Percentiles rank a stretch among this genome's conserved stretches.
phyloP scores from a whole-genome alignment of 1,140 invertebrate species.

The Sesamia nonagrioides region DNA sequence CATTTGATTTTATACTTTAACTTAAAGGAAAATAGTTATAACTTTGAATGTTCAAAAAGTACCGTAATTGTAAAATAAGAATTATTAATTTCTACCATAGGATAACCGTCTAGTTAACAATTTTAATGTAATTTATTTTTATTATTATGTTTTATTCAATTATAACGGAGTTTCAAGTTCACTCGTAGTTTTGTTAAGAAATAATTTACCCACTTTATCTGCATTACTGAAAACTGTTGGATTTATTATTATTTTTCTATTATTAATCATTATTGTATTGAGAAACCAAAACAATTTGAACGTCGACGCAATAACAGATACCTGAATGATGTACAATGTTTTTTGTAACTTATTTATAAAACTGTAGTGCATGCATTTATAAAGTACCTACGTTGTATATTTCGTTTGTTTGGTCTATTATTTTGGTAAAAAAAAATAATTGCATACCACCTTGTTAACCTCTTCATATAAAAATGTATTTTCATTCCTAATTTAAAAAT shows the following conservation, averaged over 20 bases:
- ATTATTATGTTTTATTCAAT: constrained; percentile 51
- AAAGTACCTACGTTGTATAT: constrained; percentile 39
- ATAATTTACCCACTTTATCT: constrained; percentile 62
- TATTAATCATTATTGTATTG: constrained; percentile 52
- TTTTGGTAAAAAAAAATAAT: constrained; percentile 13
- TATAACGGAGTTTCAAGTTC: constrained; percentile 65
- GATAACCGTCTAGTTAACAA: constrained; percentile 48
- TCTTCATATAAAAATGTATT: too few species aligned
- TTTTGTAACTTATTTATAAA: constrained; percentile 57
- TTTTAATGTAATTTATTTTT: constrained; percentile 49
- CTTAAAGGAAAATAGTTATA: constrained; percentile 35
- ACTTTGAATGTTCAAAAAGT: constrained; percentile 51
- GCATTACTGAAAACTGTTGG: constrained; percentile 51
- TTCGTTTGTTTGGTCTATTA: constrained; percentile 20
- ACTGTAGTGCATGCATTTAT: constrained; percentile 44
- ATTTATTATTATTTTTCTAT: constrained; percentile 56
- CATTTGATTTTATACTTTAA: constrained; percentile 45
- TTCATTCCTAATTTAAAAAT: too few species aligned
- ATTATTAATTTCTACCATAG: constrained; percentile 45
- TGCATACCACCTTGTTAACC: too few species aligned
- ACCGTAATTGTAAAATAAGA: constrained; percentile 45
- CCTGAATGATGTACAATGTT: constrained; percentile 77
- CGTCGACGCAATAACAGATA: constrained; percentile 69
- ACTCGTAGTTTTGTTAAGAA: constrained; percentile 81
- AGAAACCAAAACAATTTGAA: constrained; percentile 67